These are phyloP conservation scores for Parthenolecanium corni DNA, from an alignment of 2,888 invertebrate species.

Conservation along the genomic window DNA sequence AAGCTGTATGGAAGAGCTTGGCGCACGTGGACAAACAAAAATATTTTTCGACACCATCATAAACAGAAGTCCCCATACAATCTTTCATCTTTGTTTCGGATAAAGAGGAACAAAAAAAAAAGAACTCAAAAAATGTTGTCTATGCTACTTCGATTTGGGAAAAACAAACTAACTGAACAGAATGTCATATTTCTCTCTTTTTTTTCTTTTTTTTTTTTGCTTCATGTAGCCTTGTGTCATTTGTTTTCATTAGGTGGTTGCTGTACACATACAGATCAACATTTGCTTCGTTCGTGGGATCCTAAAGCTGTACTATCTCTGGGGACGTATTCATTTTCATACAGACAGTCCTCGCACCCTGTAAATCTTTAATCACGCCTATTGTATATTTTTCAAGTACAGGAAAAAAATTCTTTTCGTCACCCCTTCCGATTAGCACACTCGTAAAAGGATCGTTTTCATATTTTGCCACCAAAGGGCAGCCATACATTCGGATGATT, in stretches of 20 bases:
- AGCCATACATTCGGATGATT: no score
- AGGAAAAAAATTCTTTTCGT: no score
- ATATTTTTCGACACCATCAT: no score
- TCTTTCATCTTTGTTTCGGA: no score
- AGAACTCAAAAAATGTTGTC: no score
- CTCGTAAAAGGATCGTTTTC: no score
- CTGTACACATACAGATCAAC: conserved; percentile 17
- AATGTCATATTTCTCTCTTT: conserved; percentile 10
- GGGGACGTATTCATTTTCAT: conserved; percentile 26
- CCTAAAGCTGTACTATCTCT: background rate
- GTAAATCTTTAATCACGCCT: conserved; percentile 28
- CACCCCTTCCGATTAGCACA: no score
- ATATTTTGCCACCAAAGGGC: no score
- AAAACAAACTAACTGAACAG: conserved; percentile 6
- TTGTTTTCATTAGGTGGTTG: conserved; percentile 20
- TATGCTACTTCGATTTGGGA: background rate
- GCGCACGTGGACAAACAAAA: no score
- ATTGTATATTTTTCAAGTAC: background rate
- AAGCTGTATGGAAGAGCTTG: no score
- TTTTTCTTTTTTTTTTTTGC: background rate
- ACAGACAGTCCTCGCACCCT: conserved; percentile 13
- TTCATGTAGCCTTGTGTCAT: background rate
- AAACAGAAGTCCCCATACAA: no score
- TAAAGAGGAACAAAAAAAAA: no score
- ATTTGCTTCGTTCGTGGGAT: conserved; percentile 22